Conservation (phyloP, 2,113 vertebrate species). For the Apaloderma vittatum region DNA sequence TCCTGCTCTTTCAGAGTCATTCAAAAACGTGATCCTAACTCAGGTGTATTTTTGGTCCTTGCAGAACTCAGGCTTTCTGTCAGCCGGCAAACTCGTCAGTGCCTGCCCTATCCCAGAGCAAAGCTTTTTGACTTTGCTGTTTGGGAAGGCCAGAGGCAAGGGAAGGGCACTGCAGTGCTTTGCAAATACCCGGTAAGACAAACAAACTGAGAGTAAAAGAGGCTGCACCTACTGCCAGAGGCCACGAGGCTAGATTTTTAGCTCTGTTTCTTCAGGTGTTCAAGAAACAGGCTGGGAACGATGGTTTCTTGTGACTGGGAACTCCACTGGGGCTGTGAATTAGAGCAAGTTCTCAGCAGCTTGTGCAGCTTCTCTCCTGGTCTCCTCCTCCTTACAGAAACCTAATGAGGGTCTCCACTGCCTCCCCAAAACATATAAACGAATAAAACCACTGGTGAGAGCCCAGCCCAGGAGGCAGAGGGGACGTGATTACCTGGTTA, state of each 20-base stretch:
- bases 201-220: not conserved
- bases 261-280: not conserved
- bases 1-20: not conserved
- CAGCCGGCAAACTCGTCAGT: not conserved
- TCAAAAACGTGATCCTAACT: not conserved
- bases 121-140: not conserved
- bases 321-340: not conserved
- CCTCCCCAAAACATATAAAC: not conserved
- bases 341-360: not conserved
- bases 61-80: not conserved
- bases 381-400: not conserved
- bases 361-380: not conserved
- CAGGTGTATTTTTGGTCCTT: fast-evolving
- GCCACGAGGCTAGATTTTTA: not conserved
- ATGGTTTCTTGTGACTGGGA: not conserved
- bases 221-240: not conserved
- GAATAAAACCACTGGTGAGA: not conserved
- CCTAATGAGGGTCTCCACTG: not conserved
- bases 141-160: not conserved
- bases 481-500: not conserved
- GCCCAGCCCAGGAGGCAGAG: not conserved
- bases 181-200: not conserved
- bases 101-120: not conserved
- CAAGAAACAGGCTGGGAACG: not conserved
- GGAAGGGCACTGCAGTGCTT: not conserved